These are phyloP conservation scores for Semnornis frantzii DNA, from an alignment of 2,113 vertebrate species.

Conservation along the genomic window DNA sequence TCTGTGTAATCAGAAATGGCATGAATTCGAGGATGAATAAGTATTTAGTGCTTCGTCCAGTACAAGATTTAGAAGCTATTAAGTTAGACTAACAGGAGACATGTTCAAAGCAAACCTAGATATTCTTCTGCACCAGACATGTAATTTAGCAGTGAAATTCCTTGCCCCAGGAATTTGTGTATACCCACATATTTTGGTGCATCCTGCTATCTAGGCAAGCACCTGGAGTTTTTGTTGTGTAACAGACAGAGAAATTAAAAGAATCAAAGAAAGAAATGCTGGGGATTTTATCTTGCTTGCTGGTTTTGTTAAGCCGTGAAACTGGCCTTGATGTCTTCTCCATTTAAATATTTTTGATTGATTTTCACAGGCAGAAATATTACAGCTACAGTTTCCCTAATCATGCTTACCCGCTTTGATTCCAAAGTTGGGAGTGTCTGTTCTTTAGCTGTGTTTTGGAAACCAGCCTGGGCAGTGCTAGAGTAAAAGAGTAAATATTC, in stretches of 20 bases:
- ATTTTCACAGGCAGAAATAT: fast-evolving
- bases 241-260: background rate
- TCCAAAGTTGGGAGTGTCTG: background rate
- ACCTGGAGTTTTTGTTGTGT: background rate
- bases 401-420: background rate
- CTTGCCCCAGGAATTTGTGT: background rate
- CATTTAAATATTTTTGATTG: background rate
- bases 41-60: background rate
- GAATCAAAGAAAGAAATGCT: background rate
- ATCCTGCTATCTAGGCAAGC: background rate
- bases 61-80: background rate
- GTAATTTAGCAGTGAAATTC: background rate
- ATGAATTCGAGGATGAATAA: background rate
- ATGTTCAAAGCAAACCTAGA: background rate
- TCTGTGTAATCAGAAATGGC: background rate
- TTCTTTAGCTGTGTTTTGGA: background rate
- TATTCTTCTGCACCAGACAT: background rate
- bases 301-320: background rate
- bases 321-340: background rate
- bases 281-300: fast-evolving
- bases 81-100: background rate
- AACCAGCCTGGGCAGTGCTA: background rate
- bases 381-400: background rate
- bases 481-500: background rate
- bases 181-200: background rate